These are phyloP conservation scores for Drosophila guanche DNA, from an alignment of 1,140 invertebrate genomes.

Conservation along the genomic window DNA sequence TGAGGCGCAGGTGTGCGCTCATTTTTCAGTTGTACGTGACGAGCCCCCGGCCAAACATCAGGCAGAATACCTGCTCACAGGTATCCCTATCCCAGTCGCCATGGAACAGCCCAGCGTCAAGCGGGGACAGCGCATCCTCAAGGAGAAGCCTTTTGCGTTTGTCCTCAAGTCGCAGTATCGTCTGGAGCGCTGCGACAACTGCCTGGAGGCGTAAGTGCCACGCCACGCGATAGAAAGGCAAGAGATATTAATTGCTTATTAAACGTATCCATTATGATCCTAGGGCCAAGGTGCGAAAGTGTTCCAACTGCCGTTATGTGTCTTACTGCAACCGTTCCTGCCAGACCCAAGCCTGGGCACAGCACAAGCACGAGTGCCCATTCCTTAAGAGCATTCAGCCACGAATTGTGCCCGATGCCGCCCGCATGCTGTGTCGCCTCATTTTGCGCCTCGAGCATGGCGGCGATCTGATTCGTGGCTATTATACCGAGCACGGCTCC, in stretches of 20 bases:
- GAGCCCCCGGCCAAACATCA: constrained; percentile 38
- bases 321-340: constrained; percentile 90
- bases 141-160: constrained; percentile 86
- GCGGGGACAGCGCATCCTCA: constrained; percentile 85
- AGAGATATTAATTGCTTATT: not conserved
- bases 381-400: constrained; percentile 88
- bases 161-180: constrained; percentile 85
- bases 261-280: constrained; percentile 64
- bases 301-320: constrained; percentile 91
- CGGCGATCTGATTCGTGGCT: constrained; percentile 87
- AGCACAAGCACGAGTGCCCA: constrained; percentile 91
- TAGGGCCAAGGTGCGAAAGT: constrained; percentile 88
- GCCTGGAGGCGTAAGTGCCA: constrained; percentile 85
- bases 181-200: constrained; percentile 86
- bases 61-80: no score
- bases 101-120: constrained; percentile 31
- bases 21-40: constrained; percentile 41
- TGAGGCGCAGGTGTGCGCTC: constrained; percentile 56
- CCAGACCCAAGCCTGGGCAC: constrained; percentile 89
- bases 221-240: not conserved
- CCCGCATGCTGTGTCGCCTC: constrained; percentile 89
- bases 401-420: constrained; percentile 89
- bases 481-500: constrained; percentile 88
- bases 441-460: constrained; percentile 88
- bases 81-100: not conserved